Percentiles rank a stretch among this genome's conserved stretches.
Evolutionary conservation across 2,888 invertebrate species (phyloP).

Genomic region (Teleiodes luculella): DNA sequence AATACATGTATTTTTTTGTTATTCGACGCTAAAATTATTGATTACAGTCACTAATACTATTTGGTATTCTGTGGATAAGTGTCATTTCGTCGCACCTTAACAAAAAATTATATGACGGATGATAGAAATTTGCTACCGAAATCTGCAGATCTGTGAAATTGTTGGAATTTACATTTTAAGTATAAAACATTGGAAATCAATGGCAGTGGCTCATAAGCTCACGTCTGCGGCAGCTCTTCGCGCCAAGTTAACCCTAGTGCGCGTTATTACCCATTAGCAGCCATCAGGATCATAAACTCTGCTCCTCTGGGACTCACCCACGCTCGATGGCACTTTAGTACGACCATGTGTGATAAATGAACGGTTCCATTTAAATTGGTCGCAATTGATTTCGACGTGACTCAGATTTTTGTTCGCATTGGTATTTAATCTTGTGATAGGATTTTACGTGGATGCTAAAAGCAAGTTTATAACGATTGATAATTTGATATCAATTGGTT

Average conservation of each 20-base stretch:
- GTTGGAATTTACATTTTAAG: too few relatives aligned
- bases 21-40: too few relatives aligned
- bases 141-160: too few relatives aligned
- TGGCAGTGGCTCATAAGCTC: constrained; percentile 15
- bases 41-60: too few relatives aligned
- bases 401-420: not conserved
- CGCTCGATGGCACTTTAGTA: constrained; percentile 19
- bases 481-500: too few relatives aligned
- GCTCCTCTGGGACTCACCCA: constrained; percentile 38
- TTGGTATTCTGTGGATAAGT: too few relatives aligned
- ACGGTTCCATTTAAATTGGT: constrained; percentile 10
- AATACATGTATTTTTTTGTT: too few relatives aligned
- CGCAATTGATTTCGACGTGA: not conserved
- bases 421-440: not conserved
- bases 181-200: not conserved
- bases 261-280: constrained; percentile 54
- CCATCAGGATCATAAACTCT: constrained; percentile 51
- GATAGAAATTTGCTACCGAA: too few relatives aligned
- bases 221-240: constrained; percentile 26
- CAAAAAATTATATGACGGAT: too few relatives aligned
- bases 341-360: not conserved
- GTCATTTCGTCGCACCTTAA: too few relatives aligned
- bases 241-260: constrained; percentile 45
- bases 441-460: not conserved
- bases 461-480: too few relatives aligned